These are phyloP conservation scores for Botia kubotai DNA, from an alignment of 2,797 vertebrate species.

Conservation along the genomic window DNA sequence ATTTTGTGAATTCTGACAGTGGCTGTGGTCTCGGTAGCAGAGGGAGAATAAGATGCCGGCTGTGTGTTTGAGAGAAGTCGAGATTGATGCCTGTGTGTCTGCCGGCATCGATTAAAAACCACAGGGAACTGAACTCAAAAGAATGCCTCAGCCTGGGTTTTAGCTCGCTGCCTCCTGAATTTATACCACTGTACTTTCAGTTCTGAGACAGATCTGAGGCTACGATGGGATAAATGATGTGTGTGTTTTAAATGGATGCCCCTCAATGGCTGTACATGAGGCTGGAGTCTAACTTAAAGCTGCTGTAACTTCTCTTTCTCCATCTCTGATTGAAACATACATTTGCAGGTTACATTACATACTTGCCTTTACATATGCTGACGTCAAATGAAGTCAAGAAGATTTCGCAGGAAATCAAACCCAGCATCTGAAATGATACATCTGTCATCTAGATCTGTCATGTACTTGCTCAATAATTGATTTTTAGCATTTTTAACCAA, in stretches of 20 bases:
- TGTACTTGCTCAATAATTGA: too few relatives aligned
- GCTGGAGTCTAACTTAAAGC: neutral
- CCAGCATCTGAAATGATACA: too few relatives aligned
- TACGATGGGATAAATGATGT: neutral
- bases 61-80: slow-evolving; percentile 23
- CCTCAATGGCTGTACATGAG: neutral
- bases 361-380: too few relatives aligned
- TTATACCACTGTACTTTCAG: slow-evolving; percentile 14
- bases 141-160: neutral
- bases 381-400: too few relatives aligned
- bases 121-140: slow-evolving; percentile 40
- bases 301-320: too few relatives aligned
- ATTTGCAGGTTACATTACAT: too few relatives aligned
- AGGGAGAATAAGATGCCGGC: slow-evolving; percentile 23
- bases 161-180: slow-evolving; percentile 1
- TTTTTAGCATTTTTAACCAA: too few relatives aligned
- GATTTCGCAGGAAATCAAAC: too few relatives aligned
- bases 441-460: too few relatives aligned
- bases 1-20: slow-evolving; percentile 31
- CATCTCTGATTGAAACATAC: too few relatives aligned
- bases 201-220: neutral
- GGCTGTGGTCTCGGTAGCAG: slow-evolving; percentile 51
- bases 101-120: slow-evolving; percentile 55
- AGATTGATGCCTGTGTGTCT: slow-evolving; percentile 53
- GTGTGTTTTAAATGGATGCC: neutral